Evolutionary conservation across 1,140 invertebrate species (phyloP).

Genomic region (Hermetia illucens): DNA sequence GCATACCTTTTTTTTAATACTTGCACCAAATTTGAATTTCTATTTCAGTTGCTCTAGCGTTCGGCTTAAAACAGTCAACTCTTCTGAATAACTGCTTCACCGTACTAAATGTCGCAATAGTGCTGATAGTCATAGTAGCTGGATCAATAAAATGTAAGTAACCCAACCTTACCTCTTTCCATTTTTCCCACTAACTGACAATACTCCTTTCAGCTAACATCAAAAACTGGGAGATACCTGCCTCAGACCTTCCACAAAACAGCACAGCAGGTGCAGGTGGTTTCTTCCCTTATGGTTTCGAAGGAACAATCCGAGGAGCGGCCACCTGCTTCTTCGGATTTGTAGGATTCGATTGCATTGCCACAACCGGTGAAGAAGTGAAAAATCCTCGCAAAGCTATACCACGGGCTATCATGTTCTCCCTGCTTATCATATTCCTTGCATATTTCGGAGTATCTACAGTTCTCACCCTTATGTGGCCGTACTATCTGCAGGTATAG

Average conservation of each 20-base stretch:
- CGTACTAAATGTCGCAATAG: conserved; percentile 64
- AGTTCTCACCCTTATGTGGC: conserved; percentile 69
- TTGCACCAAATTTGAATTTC: neutral
- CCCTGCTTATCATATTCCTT: conserved; percentile 63
- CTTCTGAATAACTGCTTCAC: conserved; percentile 75
- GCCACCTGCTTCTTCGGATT: conserved; percentile 94
- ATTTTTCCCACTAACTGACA: neutral
- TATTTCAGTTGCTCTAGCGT: conserved; percentile 40
- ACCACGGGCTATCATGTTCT: conserved; percentile 69
- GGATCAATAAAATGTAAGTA: conserved; percentile 56
- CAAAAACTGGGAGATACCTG: conserved; percentile 11
- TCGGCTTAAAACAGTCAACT: conserved; percentile 74
- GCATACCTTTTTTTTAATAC: neutral
- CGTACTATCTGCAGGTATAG: conserved; percentile 56
- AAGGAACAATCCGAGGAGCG: conserved; percentile 57
- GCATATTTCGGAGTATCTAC: conserved; percentile 75
- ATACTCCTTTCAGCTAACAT: conserved; percentile 12
- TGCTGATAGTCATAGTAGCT: conserved; percentile 67
- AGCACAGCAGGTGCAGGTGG: conserved; percentile 36
- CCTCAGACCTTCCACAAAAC: conserved; percentile 8
- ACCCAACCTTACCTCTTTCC: too few relatives aligned
- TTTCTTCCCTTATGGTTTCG: conserved; percentile 51
- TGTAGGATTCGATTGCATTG: conserved; percentile 86
- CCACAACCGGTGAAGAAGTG: conserved; percentile 54
- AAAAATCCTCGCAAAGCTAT: conserved; percentile 75